Conservation (phyloP, 2,113 vertebrate genomes). For the rabbit (Oryctolagus cuniculus) region DNA sequence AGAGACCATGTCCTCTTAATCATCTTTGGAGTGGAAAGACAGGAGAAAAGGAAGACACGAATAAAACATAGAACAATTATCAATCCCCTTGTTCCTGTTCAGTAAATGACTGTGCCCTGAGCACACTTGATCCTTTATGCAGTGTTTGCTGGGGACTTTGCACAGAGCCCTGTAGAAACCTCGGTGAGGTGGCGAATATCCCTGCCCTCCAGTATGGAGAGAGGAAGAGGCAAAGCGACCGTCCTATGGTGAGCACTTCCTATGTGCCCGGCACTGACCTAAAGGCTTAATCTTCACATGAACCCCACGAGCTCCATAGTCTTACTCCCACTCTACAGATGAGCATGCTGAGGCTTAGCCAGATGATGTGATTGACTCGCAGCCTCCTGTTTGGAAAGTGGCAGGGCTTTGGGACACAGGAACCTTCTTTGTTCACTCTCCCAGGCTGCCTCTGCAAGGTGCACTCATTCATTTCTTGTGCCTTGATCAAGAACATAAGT, state of each 20-base stretch:
- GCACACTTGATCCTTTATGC: background rate
- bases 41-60: constrained; percentile 74
- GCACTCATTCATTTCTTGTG: background rate
- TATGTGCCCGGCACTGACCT: background rate
- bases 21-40: constrained; percentile 74
- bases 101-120: constrained; percentile 33
- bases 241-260: background rate
- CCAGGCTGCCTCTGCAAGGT: background rate
- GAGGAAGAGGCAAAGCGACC: background rate
- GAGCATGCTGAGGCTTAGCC: background rate
- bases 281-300: background rate
- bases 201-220: background rate
- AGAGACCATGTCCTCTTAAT: constrained; percentile 75
- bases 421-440: background rate
- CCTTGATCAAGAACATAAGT: background rate
- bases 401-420: background rate
- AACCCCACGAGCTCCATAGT: background rate
- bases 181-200: background rate
- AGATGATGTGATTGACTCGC: background rate
- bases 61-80: constrained; percentile 70
- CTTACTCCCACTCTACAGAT: background rate
- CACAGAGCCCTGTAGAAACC: background rate
- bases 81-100: constrained; percentile 72
- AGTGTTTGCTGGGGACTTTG: background rate
- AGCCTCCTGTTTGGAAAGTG: background rate